These are phyloP conservation scores for Mesodorylaimus sp. DNA, from an alignment of 2,888 invertebrate species.

Conservation along the genomic window DNA sequence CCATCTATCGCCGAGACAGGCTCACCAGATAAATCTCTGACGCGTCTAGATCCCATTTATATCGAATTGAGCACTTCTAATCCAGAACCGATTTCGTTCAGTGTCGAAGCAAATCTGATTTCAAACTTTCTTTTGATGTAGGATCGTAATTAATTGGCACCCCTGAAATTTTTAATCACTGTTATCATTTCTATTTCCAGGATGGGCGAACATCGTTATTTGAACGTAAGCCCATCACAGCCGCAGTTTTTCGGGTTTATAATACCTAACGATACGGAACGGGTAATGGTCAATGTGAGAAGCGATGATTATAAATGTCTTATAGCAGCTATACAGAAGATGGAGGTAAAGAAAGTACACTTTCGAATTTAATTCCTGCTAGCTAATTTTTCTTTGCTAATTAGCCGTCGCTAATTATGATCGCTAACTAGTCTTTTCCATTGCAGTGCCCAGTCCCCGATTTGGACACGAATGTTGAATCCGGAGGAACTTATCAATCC, in stretches of 20 bases:
- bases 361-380: too few relatives aligned
- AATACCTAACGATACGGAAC: conserved; percentile 37
- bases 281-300: conserved; percentile 30
- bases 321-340: conserved; percentile 57
- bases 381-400: neutral
- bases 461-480: conserved; percentile 53
- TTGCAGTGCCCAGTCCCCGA: conserved; percentile 66
- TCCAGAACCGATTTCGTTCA: conserved; percentile 40
- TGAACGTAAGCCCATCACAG: conserved; percentile 42
- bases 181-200: too few relatives aligned
- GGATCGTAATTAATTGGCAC: too few relatives aligned
- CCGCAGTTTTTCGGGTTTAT: conserved; percentile 45
- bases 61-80: conserved; percentile 52
- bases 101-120: conserved; percentile 43
- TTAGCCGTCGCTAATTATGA: too few relatives aligned
- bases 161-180: too few relatives aligned
- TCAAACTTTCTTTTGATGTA: conserved; percentile 42
- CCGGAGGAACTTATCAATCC: conserved; percentile 50
- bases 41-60: conserved; percentile 33
- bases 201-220: too few relatives aligned
- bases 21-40: conserved; percentile 12
- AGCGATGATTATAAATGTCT: conserved; percentile 45
- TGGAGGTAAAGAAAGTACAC: too few relatives aligned
- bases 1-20: too few relatives aligned
- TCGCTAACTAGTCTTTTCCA: neutral